phyloP scores from a whole-genome alignment of 2,797 vertebrate genomes.

The Aselliscus stoliczkanus region DNA sequence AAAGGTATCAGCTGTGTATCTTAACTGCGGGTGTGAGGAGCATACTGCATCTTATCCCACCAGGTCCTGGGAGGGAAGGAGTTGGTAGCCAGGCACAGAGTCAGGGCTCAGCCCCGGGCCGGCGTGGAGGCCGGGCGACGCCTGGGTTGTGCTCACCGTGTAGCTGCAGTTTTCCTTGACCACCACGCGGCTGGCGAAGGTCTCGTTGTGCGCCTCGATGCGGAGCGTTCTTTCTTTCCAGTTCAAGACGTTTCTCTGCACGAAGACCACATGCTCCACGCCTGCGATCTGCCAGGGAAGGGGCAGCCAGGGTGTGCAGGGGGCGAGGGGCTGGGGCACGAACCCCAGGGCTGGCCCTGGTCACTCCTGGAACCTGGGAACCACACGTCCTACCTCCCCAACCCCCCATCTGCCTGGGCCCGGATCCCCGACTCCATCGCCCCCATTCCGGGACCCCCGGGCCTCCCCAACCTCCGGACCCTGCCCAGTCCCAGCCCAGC shows the following conservation, averaged over 20 bases:
- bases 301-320: not conserved
- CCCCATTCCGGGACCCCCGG: not conserved
- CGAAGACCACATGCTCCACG: constrained; percentile 86
- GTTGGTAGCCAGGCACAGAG: not conserved
- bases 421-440: too few species aligned
- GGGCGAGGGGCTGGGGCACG: fast-evolving
- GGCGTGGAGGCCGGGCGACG: too few species aligned
- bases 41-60: too few species aligned
- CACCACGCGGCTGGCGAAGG: constrained; percentile 84
- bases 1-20: not conserved
- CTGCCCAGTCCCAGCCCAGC: not conserved
- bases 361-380: fast-evolving
- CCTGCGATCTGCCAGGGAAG: constrained; percentile 82
- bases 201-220: constrained; percentile 87
- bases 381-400: too few species aligned
- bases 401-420: too few species aligned
- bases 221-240: constrained; percentile 85
- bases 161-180: constrained; percentile 86
- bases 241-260: constrained; percentile 86
- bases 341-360: too few species aligned
- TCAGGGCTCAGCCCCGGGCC: not conserved
- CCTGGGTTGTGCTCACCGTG: constrained; percentile 76
- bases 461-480: fast-evolving
- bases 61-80: too few species aligned
- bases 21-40: not conserved